A percentile compares a stretch with the other conserved stretches of the same genome.
Conservation (phyloP, 2,888 invertebrate species). For the Dasypogon diadema region DNA sequence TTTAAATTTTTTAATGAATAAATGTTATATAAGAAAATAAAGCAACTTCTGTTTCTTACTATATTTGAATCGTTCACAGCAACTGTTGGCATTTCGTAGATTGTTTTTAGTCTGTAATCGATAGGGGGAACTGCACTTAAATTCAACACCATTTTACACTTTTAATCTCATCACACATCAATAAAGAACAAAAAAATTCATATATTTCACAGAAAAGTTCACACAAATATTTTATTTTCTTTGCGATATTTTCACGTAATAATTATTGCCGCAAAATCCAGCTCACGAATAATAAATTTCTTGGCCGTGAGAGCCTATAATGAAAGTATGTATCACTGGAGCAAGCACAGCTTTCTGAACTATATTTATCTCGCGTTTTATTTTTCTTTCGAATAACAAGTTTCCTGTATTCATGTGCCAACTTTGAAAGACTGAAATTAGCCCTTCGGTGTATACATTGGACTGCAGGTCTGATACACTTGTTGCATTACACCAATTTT, state of each 20-base stretch:
- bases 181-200: slow-evolving; percentile 15
- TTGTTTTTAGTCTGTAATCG: slow-evolving; percentile 57
- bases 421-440: slow-evolving; percentile 9
- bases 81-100: slow-evolving; percentile 58
- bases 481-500: slow-evolving; percentile 33
- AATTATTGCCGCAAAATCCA: background rate
- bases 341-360: background rate
- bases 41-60: too few species aligned
- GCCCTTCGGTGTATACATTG: slow-evolving; percentile 6
- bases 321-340: slow-evolving; percentile 38
- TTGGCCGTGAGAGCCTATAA: slow-evolving; percentile 29
- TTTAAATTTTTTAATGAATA: too few species aligned
- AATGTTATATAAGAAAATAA: too few species aligned
- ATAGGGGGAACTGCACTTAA: slow-evolving; percentile 57
- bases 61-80: slow-evolving; percentile 58
- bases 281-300: slow-evolving; percentile 31
- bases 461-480: slow-evolving; percentile 28
- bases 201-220: slow-evolving; percentile 23
- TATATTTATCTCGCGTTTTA: slow-evolving; percentile 7
- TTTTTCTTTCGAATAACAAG: slow-evolving; percentile 12
- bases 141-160: slow-evolving; percentile 58
- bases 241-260: slow-evolving; percentile 15
- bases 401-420: slow-evolving; percentile 19
- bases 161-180: background rate
- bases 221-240: slow-evolving; percentile 4